Base-by-base conservation (phyloP, 2,888 invertebrate species). In the Cyrtodaria siliqua region DNA sequence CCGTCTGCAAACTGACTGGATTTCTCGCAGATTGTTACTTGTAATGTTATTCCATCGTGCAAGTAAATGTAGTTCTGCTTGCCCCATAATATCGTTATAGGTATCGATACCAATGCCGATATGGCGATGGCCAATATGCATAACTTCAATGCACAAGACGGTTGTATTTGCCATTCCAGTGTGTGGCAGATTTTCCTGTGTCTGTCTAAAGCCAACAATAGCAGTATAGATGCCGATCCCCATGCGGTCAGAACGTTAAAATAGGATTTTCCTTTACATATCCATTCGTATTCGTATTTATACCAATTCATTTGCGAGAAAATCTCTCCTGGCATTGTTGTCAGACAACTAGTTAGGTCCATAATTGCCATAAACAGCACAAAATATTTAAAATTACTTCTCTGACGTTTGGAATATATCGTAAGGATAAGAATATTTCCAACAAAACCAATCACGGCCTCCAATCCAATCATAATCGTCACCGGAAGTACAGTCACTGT, bases 171-270 rank as follows among this genome's bases (percentile, higher is more conserved):
- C 69, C 76, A 70, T 9, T 24, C 61, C 0, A 80, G 59, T 2
- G 80, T 66, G n/a, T 49, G 56, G 24, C 80, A 73, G 9, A 80
- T 64, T 42, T 80, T 80, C 38, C 73, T 60, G 42, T 80, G 42
- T 26, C 80, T 52, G 24, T 80, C 80, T 44, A 76, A 72, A 2
- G 80, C 72, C 47, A 80, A 50, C 1, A 80, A n/a, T 0, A 66
- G 56, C n/a, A 74, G 61, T 4, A 67, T 62, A 9, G 50, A 62
- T 16, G 67, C 73, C 4, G 73, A 74, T 6, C 67, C 61, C 73
- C 67, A 74, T 1, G 57, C 67, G 4, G 68, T 62, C 1, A 68
- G 29, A 2, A 69, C 59, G 24, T 63, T 69, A 29, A 74, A 69
- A 27, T 63, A 74, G n/a, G 69, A 69, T 29, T 74, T 74, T 18